Base-by-base conservation (phyloP, 1,140 invertebrate species). In the Pogonognathellus flavescens region DNA sequence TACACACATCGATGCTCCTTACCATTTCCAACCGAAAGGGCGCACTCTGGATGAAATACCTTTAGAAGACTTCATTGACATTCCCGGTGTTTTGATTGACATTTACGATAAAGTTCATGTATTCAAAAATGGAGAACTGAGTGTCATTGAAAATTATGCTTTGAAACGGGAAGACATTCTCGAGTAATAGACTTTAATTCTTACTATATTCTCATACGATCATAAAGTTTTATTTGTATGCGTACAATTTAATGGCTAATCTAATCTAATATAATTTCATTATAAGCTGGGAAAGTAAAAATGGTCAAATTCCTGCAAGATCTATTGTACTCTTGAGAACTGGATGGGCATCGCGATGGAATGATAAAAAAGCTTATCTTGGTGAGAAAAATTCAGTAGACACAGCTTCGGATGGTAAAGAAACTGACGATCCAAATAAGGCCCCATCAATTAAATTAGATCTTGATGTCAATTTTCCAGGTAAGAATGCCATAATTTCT, bases 1-100 rank as follows among this genome's bases (percentile, higher is more conserved):
- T 0, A 87, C 86, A 3, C 94, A 94, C 87, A 87, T 95, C 1
- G 94, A 95, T 89, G 93, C 94, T 6, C 94, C 94, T 0, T 93
- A 92, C 85, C 94, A 94, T 89, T 94, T 94, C 89, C 88, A 90
- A 53, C 89, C 90, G 60, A 85, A 90, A 11, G 92, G 92, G 4
- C 91, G 91, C 90, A 92, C 90, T 83, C 92, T 94, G 7, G 92
- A 91, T 22, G 91, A 94, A 72, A 93, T 95, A 83, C 93, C 94
- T 11, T 66, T 94, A n/a, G 90, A 92, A 7, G 91, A 91, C 85
- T 90, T 95, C 0, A 92, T 94, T 11, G 91, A 90, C 70, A 66
- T 91, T 90, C 72, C 91, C 91, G 93, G 70, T 8, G 90, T 91
- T 5, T 89, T 93, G 16, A 90, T 94, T 11, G 92, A 94, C 87